Evolutionary conservation across 2,888 invertebrate genomes (phyloP).

Genomic region (Glaucopsyche alexis): DNA sequence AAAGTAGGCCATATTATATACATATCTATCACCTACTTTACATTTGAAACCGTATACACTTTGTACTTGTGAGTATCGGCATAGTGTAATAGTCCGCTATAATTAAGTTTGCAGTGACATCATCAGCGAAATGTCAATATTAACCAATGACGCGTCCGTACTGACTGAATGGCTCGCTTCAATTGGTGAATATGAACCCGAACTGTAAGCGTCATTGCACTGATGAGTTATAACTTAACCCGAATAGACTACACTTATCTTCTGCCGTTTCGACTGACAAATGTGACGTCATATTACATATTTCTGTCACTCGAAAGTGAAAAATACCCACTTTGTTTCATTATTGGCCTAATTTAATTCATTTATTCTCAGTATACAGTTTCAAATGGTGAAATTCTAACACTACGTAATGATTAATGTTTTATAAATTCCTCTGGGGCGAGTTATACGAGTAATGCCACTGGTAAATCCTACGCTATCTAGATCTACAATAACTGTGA

Average conservation of each 20-base stretch:
- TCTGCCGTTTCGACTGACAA: neutral
- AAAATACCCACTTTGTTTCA: neutral
- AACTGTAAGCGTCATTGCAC: neutral
- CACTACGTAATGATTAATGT: conserved; percentile 32
- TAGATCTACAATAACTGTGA: conserved; percentile 43
- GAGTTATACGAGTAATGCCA: conserved; percentile 47
- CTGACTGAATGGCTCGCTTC: neutral
- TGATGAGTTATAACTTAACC: neutral
- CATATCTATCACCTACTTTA: conserved; percentile 53
- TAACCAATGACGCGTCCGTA: neutral
- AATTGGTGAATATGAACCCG: neutral
- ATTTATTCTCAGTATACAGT: conserved; percentile 18
- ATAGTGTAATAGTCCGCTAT: too few relatives aligned
- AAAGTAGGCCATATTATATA: conserved; percentile 63
- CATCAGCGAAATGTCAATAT: neutral
- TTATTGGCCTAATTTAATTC: neutral
- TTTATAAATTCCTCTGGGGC: conserved; percentile 52
- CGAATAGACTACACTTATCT: neutral
- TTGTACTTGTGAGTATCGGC: conserved; percentile 4
- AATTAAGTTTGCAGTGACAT: neutral
- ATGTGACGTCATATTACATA: neutral
- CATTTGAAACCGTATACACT: conserved; percentile 44
- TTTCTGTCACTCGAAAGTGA: neutral
- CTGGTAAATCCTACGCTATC: conserved; percentile 48
- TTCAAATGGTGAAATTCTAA: conserved; percentile 32